Evolutionary conservation across 2,888 invertebrate genomes (phyloP), one percentile per base, ranked within the genome.

Genomic region (Diaprepes abbreviatus): DNA sequence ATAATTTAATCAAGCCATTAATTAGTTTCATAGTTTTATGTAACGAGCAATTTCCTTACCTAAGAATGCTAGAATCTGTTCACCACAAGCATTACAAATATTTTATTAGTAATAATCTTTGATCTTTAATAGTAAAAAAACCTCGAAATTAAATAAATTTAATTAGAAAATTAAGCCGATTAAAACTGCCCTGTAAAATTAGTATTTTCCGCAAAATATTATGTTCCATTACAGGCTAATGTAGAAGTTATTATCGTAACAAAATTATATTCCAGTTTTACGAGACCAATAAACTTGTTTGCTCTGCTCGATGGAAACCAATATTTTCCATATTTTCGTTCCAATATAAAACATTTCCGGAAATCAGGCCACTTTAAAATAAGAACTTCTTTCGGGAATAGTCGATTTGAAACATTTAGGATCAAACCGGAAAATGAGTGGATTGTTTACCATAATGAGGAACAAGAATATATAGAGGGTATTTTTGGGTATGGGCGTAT

Each of bases 311-410:
- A 40, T 19, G n/a, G 5, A 43, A 43, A 43, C 43, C 43, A 43
- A 43, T 43, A 43, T 43, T 43, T 43, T 43, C 19, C 19, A 43
- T 43, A 43, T 43, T 43, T 43, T 43, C 43, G 43, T 43, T 43
- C n/a, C 1, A 14, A 19, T 19, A 43, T 43, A 19, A 43, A 43
- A 43, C 21, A 14, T 43, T 21, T 21, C 21, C 43, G 43, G 21
- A 43, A 43, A 43, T 21, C 21, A 10, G 43, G 43, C 19, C 43
- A 43, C n/a, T 43, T 43, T 43, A 43, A 43, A 43, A 21, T 21
- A 43, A 43, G 43, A 7, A 19, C 19, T 43, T 43, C 19, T n/a
- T 19, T n/a, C n/a, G 1, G n/a, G n/a, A n/a, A 43, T n/a, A 43
- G 43, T n/a, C 43, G n/a, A 43, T 43, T 43, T 33, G 7, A 33